Percentiles rank a stretch among this genome's conserved stretches.
phyloP scores from a whole-genome alignment of 2,888 invertebrate genomes.

The Linnaemya vulpina region DNA sequence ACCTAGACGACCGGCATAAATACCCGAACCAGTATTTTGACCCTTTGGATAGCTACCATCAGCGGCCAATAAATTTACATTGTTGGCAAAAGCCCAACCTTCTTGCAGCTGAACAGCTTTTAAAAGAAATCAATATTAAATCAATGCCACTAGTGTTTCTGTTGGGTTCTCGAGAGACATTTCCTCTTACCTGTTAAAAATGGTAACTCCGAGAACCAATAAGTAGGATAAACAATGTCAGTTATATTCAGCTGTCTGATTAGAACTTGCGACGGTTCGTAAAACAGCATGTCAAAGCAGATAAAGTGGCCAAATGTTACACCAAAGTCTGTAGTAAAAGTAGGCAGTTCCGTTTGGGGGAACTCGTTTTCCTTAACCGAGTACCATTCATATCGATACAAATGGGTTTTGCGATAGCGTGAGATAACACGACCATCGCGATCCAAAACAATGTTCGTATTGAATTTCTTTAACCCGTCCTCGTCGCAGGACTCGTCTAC shows the following conservation, averaged over 20 bases:
- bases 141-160: background rate
- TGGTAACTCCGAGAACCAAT: constrained; percentile 93
- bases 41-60: constrained; percentile 84
- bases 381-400: constrained; percentile 83
- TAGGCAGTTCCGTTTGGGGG: constrained; percentile 84
- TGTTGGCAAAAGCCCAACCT: constrained; percentile 85
- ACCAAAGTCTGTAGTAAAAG: constrained; percentile 90
- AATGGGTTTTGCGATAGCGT: constrained; percentile 80
- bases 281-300: constrained; percentile 92
- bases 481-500: background rate
- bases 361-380: constrained; percentile 83
- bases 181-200: constrained; percentile 82
- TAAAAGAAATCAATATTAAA: background rate
- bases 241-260: constrained; percentile 76
- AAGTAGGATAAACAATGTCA: constrained; percentile 85
- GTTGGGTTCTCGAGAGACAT: background rate
- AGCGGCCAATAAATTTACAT: constrained; percentile 86
- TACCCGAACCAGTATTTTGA: constrained; percentile 85
- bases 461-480: constrained; percentile 84
- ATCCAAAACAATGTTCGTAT: constrained; percentile 91
- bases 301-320: constrained; percentile 91
- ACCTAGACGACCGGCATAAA: constrained; percentile 84
- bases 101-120: constrained; percentile 85
- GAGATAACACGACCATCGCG: constrained; percentile 89
- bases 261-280: constrained; percentile 86